Evolutionary conservation across 1,140 invertebrate genomes (phyloP), one percentile per base, ranked within the genome.

Genomic region (Drosophila elegans): DNA sequence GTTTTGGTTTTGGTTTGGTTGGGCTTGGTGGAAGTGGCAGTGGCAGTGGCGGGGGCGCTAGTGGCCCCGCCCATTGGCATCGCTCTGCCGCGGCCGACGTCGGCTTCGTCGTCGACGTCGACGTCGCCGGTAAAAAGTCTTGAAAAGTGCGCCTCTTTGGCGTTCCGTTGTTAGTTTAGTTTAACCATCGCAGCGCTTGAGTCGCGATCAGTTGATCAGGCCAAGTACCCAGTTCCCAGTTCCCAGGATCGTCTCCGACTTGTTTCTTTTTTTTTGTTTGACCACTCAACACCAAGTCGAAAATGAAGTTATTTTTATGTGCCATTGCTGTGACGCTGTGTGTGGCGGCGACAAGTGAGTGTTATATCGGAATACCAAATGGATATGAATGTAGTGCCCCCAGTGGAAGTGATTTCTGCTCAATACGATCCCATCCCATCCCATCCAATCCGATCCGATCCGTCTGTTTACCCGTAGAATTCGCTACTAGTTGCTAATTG

Each of bases 1-100:
- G n/a, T n/a, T n/a, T n/a, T n/a, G n/a, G n/a, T 25, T 11, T 27
- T 94, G 91, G 97, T 32, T 49, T 34, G 12, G 48, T 10, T 9
- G 96, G 42, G 48, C 6, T 48, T 1, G 61, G 9, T 34, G 46
- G 41, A 5, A 25, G 63, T 21, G 16, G 11, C 36, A 21, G 25
- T 42, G 60, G 45, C 13, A 10, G n/a, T 36, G 51, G 51, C 12
- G 34, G 55, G 45, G 29, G 56, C 34, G 41, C 10, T n/a, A 27
- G 38, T 16, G 55, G 76, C 59, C 64, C 77, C 63, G 39, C 63
- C 38, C 64, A 76, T 63, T 53, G 61, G 39, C 59, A 71, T 39
- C 12, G 36, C 64, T 71, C 64, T 49, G 73, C 41, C 74, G 54
- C 56, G 10, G 75, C 41, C 39, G 56, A 45, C 69, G 57, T 32